These are phyloP conservation scores for Hoplodrina blanda DNA, from an alignment of 2,888 invertebrate genomes.

Conservation along the genomic window DNA sequence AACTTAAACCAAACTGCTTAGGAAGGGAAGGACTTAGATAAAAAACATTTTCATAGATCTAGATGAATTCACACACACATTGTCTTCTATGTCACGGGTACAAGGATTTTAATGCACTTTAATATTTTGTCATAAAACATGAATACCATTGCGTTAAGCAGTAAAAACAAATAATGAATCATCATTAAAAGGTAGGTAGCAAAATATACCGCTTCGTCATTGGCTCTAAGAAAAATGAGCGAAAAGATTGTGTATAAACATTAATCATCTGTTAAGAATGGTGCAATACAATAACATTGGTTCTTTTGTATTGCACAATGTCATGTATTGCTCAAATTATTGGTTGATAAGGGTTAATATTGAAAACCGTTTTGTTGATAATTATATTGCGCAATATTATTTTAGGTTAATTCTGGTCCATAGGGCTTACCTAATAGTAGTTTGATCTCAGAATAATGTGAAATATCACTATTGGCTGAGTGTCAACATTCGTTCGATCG, in stretches of 20 bases:
- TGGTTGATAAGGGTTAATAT: background rate
- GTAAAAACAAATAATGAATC: background rate
- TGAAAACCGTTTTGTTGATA: background rate
- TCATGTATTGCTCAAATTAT: background rate
- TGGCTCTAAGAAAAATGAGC: background rate
- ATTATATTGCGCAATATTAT: background rate
- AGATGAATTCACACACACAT: background rate
- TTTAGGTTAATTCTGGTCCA: background rate
- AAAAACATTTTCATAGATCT: background rate
- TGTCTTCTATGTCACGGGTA: background rate
- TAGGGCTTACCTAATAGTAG: background rate
- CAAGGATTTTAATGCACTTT: too few species aligned
- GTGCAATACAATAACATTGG: background rate
- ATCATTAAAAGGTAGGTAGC: background rate
- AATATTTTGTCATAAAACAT: too few species aligned
- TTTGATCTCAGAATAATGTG: background rate
- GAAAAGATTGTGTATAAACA: background rate
- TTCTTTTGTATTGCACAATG: background rate
- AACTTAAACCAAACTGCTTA: background rate
- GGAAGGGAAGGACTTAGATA: background rate
- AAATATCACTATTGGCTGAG: background rate
- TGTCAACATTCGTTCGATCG: slow-evolving; percentile 4
- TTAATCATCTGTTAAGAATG: background rate
- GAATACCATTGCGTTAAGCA: background rate
- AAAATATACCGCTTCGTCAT: background rate